Percentiles rank a stretch among this genome's conserved stretches.
Evolutionary conservation across 2,888 invertebrate species (phyloP).

Genomic region (Ecliptopera silaceata): DNA sequence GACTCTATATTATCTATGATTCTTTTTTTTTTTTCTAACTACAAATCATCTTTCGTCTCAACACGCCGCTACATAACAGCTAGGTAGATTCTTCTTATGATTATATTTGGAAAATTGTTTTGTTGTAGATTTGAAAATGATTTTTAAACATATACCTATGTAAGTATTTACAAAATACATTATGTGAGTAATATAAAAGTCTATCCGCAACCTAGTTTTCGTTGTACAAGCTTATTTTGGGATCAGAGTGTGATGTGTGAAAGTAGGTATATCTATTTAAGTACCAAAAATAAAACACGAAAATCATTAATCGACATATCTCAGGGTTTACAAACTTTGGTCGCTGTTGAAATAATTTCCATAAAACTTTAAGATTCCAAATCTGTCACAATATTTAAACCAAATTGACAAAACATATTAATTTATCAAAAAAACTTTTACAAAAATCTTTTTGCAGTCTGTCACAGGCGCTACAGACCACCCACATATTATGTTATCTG

Average conservation of each 20-base stretch:
- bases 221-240: too few species aligned
- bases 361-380: conserved; percentile 1
- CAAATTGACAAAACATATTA: conserved; percentile 17
- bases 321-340: background rate
- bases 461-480: conserved; percentile 27
- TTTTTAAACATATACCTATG: background rate
- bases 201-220: too few species aligned
- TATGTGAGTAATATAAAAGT: too few species aligned
- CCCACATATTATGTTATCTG: conserved; percentile 7
- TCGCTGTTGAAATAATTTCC: too few species aligned
- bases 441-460: conserved; percentile 8
- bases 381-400: conserved; percentile 16
- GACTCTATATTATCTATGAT: conserved; percentile 77
- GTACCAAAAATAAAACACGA: too few species aligned
- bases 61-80: background rate
- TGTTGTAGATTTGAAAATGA: conserved; percentile 11
- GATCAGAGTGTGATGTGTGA: too few species aligned
- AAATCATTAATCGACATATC: too few species aligned
- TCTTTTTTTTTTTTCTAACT: conserved; percentile 41
- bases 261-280: too few species aligned
- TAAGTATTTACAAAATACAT: too few species aligned
- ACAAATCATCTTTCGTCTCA: conserved; percentile 47
- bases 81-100: background rate
- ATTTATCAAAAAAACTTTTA: conserved; percentile 24
- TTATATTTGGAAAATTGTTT: conserved; percentile 14